These are phyloP conservation scores for Nipponacmea schrenckii DNA, from an alignment of 2,888 invertebrate species.

Conservation along the genomic window DNA sequence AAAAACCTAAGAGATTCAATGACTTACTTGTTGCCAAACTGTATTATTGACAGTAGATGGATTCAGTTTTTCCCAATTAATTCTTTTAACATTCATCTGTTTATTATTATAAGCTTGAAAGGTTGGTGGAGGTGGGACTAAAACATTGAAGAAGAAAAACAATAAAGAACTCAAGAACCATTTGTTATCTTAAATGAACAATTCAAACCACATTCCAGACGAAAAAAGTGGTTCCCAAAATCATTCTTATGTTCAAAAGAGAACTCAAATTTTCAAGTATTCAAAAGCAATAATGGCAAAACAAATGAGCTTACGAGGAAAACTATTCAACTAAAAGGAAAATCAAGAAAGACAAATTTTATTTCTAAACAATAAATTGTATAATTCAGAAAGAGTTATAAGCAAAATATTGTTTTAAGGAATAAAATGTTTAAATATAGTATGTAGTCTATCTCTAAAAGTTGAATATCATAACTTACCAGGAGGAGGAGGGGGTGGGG, in stretches of 20 bases:
- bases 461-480: constrained; percentile 11
- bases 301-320: not conserved
- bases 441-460: no score
- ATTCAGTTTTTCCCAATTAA: constrained; percentile 67
- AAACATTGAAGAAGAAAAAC: not conserved
- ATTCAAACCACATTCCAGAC: no score
- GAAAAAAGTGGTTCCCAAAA: not conserved
- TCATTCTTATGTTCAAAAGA: not conserved
- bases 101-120: not conserved
- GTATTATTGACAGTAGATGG: constrained; percentile 58
- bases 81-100: constrained; percentile 62
- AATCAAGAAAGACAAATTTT: no score
- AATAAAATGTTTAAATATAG: not conserved
- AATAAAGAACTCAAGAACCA: no score
- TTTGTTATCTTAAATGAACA: not conserved
- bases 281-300: not conserved
- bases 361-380: no score
- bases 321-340: not conserved
- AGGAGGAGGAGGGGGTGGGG: constrained; percentile 35
- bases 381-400: no score
- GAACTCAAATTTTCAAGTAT: not conserved
- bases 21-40: constrained; percentile 64
- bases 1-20: no score
- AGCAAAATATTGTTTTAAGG: not conserved
- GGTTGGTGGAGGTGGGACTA: not conserved